Base-by-base conservation (phyloP, 2,113 vertebrate genomes). In the Chlamydotis undulata region DNA sequence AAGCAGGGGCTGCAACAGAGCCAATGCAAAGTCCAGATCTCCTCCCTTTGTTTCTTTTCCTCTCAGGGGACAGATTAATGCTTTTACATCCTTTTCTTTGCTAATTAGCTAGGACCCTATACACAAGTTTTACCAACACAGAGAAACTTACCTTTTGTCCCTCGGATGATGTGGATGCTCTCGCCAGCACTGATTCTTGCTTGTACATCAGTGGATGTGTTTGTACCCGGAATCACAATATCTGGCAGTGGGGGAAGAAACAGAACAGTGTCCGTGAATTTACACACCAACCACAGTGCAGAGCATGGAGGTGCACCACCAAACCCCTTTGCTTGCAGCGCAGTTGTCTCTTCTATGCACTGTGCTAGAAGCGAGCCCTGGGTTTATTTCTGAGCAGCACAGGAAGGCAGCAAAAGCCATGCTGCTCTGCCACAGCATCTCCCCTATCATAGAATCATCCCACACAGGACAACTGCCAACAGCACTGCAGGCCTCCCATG, bases 211-310 rank as follows among this genome's bases (percentile, higher is more conserved):
- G 99, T 99, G 78, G 98, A 98, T 92, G 99, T 99, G 95, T 99
- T 99, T 65, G 99, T 98, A 97, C 99, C 99, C n/a, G 99, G 99
- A 98, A 99, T 99, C 83, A 99, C 99, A 83, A 99, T 99, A 98
- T 99, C 99, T 99, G 97, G 70, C 43, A 82, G 74, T 59, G 86
- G 70, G 11, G 35, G 90, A 87, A 97, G 50, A 98, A 81, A 97
- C 21, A 90, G 37, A 85, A 78, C 17, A 88, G 21, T 19, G 13
- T 26, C 9, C 1, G 3, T 96, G 92, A 96, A 96, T 86, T 71
- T 55, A 50, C 52, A 49, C 0, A 4, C 18, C 19, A 76, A 35
- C 5, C 50, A 73, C 52, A 71, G 26, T 29, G 22, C 68, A 43
- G 33, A 78, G 28, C 2, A 2, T 9, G 26, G 43, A 91, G 18